Evolutionary conservation across 2,113 vertebrate genomes (phyloP).

Genomic region (Nansenia antarctica): DNA sequence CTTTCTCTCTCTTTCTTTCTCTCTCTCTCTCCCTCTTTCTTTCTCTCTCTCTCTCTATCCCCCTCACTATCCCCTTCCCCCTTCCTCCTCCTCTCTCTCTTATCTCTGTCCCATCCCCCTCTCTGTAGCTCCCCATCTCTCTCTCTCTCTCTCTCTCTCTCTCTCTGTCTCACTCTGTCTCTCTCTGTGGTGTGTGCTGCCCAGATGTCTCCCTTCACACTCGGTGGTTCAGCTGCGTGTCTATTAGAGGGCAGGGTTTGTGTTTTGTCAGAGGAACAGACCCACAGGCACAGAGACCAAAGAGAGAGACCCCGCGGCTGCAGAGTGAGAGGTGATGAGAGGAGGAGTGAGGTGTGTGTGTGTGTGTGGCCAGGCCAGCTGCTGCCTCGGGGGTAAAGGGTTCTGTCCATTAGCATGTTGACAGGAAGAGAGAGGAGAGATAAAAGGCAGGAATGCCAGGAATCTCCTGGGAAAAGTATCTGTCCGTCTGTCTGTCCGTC

Average conservation of each 20-base stretch:
- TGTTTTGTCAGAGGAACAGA: slow-evolving; percentile 9
- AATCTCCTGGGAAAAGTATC: slow-evolving; percentile 53
- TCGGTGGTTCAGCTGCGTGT: slow-evolving; percentile 27
- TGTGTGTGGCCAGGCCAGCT: slow-evolving; percentile 48
- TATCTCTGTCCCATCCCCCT: background rate
- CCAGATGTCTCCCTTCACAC: slow-evolving; percentile 49
- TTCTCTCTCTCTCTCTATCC: background rate
- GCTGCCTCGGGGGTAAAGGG: slow-evolving; percentile 48
- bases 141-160: background rate
- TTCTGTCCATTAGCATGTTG: slow-evolving; percentile 29
- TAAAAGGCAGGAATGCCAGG: slow-evolving; percentile 65
- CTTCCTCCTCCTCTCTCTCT: background rate
- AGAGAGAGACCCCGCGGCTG: background rate
- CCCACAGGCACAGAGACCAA: background rate
- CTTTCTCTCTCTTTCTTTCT: slow-evolving; percentile 7
- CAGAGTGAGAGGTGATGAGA: slow-evolving; percentile 1
- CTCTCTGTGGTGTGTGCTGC: slow-evolving; percentile 12
- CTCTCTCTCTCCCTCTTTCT: slow-evolving; percentile 5
- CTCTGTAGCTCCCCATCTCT: slow-evolving; percentile 9
- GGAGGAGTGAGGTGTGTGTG: background rate
- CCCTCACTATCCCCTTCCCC: background rate
- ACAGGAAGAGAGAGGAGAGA: slow-evolving; percentile 41
- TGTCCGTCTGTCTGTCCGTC: slow-evolving; percentile 42
- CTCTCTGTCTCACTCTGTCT: background rate
- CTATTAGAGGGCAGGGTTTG: slow-evolving; percentile 13